Evolutionary conservation across 2,888 invertebrate genomes (phyloP).

Genomic region (Pseudococcus jackbeardsleyi): DNA sequence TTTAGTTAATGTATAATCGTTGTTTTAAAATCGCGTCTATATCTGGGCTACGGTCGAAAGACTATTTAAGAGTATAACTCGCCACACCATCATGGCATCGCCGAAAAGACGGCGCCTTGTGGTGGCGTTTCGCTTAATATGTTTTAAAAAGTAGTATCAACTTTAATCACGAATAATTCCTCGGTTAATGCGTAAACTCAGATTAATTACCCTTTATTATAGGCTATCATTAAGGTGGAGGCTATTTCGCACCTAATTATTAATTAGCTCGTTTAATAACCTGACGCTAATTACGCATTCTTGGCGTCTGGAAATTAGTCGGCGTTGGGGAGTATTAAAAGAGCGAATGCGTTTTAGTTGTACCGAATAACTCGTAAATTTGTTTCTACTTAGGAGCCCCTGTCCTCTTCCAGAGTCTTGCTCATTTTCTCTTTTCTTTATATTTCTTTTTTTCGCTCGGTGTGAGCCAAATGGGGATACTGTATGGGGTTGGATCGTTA

Average conservation of each 20-base stretch:
- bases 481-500: too few relatives aligned
- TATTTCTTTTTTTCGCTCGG: too few relatives aligned
- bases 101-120: not conserved
- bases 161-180: constrained; percentile 53
- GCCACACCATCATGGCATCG: not conserved
- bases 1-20: constrained; percentile 26
- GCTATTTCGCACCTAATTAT: constrained; percentile 58
- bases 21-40: not conserved
- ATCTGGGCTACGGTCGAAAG: not conserved
- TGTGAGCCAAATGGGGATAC: too few relatives aligned
- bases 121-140: constrained; percentile 19
- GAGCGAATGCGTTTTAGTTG: constrained; percentile 22
- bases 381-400: not conserved
- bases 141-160: constrained; percentile 40
- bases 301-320: constrained; percentile 48
- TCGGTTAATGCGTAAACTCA: constrained; percentile 29
- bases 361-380: constrained; percentile 33
- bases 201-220: constrained; percentile 55
- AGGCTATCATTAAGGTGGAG: constrained; percentile 48
- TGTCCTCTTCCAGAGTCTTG: too few relatives aligned
- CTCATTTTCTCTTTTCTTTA: too few relatives aligned
- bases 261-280: constrained; percentile 56
- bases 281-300: constrained; percentile 55
- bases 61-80: not conserved
- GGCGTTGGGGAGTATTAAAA: constrained; percentile 40